phyloP scores from a whole-genome alignment of 2,888 invertebrate species.

The Drosophila neutralis region DNA sequence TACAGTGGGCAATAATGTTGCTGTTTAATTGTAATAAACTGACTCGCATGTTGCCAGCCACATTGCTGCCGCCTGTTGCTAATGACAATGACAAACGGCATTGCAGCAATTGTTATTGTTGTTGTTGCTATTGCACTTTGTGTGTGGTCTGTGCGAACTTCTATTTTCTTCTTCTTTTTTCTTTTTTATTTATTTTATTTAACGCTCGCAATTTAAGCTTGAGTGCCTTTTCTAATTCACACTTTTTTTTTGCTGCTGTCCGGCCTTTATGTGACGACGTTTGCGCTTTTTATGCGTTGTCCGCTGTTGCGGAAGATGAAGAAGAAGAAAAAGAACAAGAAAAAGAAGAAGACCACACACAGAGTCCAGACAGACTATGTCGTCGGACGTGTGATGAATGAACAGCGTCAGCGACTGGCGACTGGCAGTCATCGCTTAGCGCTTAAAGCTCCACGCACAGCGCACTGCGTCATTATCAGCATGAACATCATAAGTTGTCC shows the following conservation, averaged over 20 bases:
- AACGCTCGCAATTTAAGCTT: slow-evolving; percentile 70
- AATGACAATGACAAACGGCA: slow-evolving; percentile 69
- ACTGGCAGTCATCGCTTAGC: slow-evolving; percentile 29
- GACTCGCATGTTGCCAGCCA: slow-evolving; percentile 44
- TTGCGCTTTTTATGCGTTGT: slow-evolving; percentile 68
- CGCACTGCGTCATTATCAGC: slow-evolving; percentile 24
- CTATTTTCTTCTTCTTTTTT: neutral
- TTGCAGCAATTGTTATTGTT: slow-evolving; percentile 62
- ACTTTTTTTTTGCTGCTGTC: slow-evolving; percentile 56
- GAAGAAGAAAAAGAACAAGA: slow-evolving; percentile 27
- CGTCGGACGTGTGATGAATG: slow-evolving; percentile 68
- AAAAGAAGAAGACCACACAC: slow-evolving; percentile 51
- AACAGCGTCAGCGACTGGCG: slow-evolving; percentile 47
- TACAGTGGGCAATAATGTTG: slow-evolving; percentile 17
- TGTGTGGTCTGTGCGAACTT: slow-evolving; percentile 52
- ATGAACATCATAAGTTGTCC: slow-evolving; percentile 44
- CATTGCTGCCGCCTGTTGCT: slow-evolving; percentile 45
- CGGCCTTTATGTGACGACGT: slow-evolving; percentile 68
- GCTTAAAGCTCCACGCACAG: slow-evolving; percentile 1
- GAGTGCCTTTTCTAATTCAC: slow-evolving; percentile 79
- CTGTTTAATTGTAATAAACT: slow-evolving; percentile 8
- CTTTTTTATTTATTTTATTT: slow-evolving; percentile 41
- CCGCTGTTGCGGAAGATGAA: slow-evolving; percentile 43
- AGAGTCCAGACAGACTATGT: slow-evolving; percentile 5
- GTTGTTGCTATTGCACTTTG: slow-evolving; percentile 26